Evolutionary conservation across 2,113 vertebrate species (phyloP).

Genomic region (Strix uralensis): DNA sequence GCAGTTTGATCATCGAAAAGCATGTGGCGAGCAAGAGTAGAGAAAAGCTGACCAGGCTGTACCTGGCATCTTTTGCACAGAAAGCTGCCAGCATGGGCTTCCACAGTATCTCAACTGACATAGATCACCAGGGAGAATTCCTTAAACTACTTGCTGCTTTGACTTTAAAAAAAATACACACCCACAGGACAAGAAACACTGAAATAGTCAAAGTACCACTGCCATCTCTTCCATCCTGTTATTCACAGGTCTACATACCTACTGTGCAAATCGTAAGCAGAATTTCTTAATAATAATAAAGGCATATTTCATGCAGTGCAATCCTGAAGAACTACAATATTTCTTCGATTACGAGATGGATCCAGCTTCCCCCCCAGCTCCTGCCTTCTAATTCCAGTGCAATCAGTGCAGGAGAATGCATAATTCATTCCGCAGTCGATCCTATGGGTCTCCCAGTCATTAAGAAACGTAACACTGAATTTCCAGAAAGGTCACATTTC

Average conservation of each 20-base stretch:
- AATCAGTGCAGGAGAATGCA: neutral
- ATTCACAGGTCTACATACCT: neutral
- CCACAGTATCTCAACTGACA: neutral
- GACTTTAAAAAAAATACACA: neutral
- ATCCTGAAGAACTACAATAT: neutral
- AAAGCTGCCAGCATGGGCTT: neutral
- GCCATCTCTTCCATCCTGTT: neutral
- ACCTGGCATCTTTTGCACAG: neutral
- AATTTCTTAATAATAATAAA: constrained; percentile 17
- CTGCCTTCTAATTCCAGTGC: neutral
- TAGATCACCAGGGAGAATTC: neutral
- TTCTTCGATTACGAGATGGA: neutral
- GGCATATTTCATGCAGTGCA: neutral
- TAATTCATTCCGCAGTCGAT: neutral
- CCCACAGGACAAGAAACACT: neutral
- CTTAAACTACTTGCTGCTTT: neutral
- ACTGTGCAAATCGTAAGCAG: neutral
- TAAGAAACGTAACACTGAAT: neutral
- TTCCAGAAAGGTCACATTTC: neutral
- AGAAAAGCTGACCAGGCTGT: neutral
- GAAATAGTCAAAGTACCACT: neutral
- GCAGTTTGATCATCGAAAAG: neutral
- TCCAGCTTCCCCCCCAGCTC: neutral
- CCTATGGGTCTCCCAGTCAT: neutral
- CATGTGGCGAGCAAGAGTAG: fast-evolving